Percentiles rank a stretch among this genome's conserved stretches.
Conservation (phyloP, 2,113 vertebrate genomes). For the Colinus virginianus region DNA sequence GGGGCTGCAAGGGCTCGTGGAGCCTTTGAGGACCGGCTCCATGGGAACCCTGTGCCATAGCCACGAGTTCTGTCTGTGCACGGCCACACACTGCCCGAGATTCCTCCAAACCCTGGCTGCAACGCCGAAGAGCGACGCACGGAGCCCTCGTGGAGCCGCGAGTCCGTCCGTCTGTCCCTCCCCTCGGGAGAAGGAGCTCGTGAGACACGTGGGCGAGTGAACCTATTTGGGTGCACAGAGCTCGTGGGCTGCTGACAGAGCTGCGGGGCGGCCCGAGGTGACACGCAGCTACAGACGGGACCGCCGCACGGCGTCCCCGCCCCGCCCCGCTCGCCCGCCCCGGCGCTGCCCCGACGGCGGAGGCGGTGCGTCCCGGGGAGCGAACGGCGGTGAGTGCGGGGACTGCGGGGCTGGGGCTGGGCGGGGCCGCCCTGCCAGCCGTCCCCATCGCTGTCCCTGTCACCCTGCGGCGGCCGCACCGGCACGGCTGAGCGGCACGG, state of each 20-base stretch:
- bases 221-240: rapidly evolving
- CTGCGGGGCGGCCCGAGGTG: not conserved
- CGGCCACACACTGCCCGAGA: rapidly evolving
- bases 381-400: not conserved
- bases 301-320: too few species aligned
- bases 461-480: too few species aligned
- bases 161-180: not conserved
- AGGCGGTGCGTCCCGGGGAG: not conserved
- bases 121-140: not conserved
- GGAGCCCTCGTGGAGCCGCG: not conserved
- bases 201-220: not conserved
- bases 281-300: too few species aligned
- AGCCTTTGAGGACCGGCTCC: not conserved
- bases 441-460: too few species aligned
- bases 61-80: not conserved
- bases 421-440: too few species aligned
- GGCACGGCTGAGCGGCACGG: not conserved
- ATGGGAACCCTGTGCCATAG: not conserved
- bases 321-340: not conserved
- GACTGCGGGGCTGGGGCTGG: not conserved
- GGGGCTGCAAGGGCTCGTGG: rapidly evolving
- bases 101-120: not conserved
- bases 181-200: not conserved
- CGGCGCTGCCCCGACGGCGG: not conserved
- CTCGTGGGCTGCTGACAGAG: rapidly evolving